Base-by-base conservation (phyloP, 2,888 invertebrate genomes). In the Cinara cedri region DNA sequence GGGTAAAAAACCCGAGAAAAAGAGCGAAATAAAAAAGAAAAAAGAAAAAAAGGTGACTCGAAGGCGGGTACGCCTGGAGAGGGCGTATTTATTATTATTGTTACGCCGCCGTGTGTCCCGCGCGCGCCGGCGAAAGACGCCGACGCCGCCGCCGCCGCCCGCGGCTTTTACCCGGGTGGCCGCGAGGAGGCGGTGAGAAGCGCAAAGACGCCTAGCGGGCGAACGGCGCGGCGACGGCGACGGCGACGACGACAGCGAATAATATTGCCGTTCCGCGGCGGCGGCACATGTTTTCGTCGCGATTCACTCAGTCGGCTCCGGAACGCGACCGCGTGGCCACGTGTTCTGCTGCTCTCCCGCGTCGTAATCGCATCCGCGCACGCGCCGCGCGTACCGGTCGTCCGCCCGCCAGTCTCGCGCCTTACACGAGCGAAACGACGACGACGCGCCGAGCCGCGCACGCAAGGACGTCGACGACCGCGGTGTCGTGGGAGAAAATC, bases 261-360 rank as follows among this genome's bases (percentile, higher is more conserved):
- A 24, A 24, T 6, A 2, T 44, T 14, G 21, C 19, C 19, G 60
- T n/a, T n/a, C 46, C 6, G 51, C 68, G 49, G 60, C 51, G 16
- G 72, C 75, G 75, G 65, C 66, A 76, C 75, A 76, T 66, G 75
- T 66, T 76, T 42, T 60, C 72, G 14, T 14, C 60, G 46, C 60
- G 4, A 49, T 72, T 75, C n/a, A n/a, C n/a, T n/a, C 68, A 78
- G 78, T 78, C 68, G 70, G 78, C 78, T 70, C 60, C 78, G 78
- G 68, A 70, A 78, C 78, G 70, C 70, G 68, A 70, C 70, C 78
- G 78, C 78, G 78, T 70, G 78, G 78, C 78, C 78, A 70, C 78
- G 78, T 78, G 78, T 70, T 70, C 70, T 62, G 78, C 16, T 49
- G 75, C 24, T 54, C 13, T 14, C 8, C 0, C 16, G 11, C 9